phyloP scores from a whole-genome alignment of 2,888 invertebrate genomes.

The Esperia sulphurella region DNA sequence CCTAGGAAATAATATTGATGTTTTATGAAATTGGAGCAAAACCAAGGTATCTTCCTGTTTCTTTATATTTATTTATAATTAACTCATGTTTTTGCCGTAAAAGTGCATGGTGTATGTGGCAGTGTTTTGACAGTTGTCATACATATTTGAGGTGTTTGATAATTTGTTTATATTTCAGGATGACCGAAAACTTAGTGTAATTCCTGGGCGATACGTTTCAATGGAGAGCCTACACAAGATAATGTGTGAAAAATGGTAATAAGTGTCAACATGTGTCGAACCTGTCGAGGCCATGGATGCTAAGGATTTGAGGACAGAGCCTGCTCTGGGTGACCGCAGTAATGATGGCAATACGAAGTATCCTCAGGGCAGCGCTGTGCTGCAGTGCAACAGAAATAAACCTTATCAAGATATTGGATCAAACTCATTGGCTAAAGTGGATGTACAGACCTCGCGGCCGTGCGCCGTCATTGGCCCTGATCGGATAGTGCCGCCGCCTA shows the following conservation, averaged over 20 bases:
- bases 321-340: conserved; percentile 54
- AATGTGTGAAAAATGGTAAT: conserved; percentile 48
- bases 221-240: conserved; percentile 19
- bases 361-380: conserved; percentile 42
- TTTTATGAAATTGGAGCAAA: conserved; percentile 39
- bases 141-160: conserved; percentile 33
- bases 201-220: conserved; percentile 22
- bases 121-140: conserved; percentile 76
- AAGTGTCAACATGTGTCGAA: conserved; percentile 41
- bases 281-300: conserved; percentile 61
- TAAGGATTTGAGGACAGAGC: conserved; percentile 63
- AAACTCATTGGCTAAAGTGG: conserved; percentile 62
- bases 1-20: conserved; percentile 76
- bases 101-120: conserved; percentile 57
- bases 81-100: conserved; percentile 13
- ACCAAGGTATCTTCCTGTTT: conserved; percentile 34
- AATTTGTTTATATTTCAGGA: conserved; percentile 76
- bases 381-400: conserved; percentile 55
- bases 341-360: conserved; percentile 63
- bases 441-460: conserved; percentile 56
- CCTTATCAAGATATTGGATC: conserved; percentile 60
- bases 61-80: conserved; percentile 8
- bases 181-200: conserved; percentile 38
- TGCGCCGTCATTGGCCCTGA: conserved; percentile 76
- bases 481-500: conserved; percentile 53